These are phyloP conservation scores for Cotesia glomerata DNA, from an alignment of 1,140 invertebrate genomes.

Conservation along the genomic window DNA sequence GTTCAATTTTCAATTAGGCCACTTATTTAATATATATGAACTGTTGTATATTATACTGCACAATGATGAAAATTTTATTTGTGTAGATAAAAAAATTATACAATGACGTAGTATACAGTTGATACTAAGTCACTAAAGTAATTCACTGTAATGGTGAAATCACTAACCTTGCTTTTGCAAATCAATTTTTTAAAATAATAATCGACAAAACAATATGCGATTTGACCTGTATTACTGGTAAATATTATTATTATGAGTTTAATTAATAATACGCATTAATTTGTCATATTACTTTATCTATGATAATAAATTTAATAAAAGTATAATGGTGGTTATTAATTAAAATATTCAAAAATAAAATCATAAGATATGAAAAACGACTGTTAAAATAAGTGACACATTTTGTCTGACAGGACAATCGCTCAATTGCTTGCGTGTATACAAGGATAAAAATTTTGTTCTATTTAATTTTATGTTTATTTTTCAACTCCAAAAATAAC, in stretches of 20 bases:
- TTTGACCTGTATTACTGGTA: not conserved
- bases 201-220: not conserved
- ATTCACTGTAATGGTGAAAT: conserved; percentile 23
- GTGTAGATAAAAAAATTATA: conserved; percentile 25
- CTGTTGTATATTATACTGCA: not conserved
- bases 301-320: not conserved
- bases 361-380: too few species aligned
- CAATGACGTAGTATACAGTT: conserved; percentile 29
- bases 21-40: not conserved
- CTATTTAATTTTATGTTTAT: not conserved
- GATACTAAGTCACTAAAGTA: conserved; percentile 7
- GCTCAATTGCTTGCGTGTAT: too few species aligned
- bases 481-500: not conserved
- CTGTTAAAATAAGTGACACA: too few species aligned
- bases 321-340: too few species aligned
- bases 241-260: not conserved
- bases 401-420: too few species aligned
- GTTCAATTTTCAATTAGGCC: not conserved
- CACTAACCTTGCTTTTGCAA: conserved; percentile 23
- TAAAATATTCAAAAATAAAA: too few species aligned
- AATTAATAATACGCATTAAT: not conserved
- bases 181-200: not conserved
- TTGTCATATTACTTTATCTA: too few species aligned
- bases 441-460: not conserved
- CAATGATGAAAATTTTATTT: conserved; percentile 9